Conservation (phyloP, 2,888 invertebrate genomes). For the Aphrophora alni region DNA sequence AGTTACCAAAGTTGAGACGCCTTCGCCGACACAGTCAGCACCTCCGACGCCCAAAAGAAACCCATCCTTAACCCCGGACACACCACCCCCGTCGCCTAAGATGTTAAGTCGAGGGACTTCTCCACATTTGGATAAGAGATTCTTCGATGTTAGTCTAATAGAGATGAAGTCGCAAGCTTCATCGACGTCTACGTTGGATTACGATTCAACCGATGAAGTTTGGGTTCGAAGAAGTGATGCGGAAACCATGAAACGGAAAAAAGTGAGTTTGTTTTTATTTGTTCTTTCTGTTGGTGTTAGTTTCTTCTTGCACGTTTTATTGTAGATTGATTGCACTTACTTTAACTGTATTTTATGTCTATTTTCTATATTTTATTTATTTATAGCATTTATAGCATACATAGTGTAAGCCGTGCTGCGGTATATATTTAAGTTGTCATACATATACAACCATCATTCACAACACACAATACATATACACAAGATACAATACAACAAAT, state of each 20-base stretch:
- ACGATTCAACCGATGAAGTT: slow-evolving; percentile 68
- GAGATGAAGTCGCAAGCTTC: slow-evolving; percentile 80
- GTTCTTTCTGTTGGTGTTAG: background rate
- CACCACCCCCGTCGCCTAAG: slow-evolving; percentile 45
- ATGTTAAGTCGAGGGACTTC: slow-evolving; percentile 53
- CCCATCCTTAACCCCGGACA: slow-evolving; percentile 39
- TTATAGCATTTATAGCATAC: no score
- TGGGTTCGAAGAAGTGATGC: slow-evolving; percentile 69
- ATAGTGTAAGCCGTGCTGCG: no score
- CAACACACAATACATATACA: no score
- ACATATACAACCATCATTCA: no score
- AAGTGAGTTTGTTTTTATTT: slow-evolving; percentile 41
- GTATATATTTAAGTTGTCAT: no score
- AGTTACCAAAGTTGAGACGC: slow-evolving; percentile 33
- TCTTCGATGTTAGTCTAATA: slow-evolving; percentile 82
- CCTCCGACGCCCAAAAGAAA: slow-evolving; percentile 42
- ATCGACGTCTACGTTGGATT: slow-evolving; percentile 65
- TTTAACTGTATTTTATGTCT: no score
- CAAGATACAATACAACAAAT: no score
- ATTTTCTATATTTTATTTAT: no score
- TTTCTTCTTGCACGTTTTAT: background rate
- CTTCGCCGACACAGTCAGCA: slow-evolving; percentile 43
- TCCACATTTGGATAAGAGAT: slow-evolving; percentile 78
- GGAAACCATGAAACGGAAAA: slow-evolving; percentile 42
- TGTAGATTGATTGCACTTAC: no score